These are phyloP conservation scores for Ia io DNA, from an alignment of 2,113 vertebrate genomes.

Conservation along the genomic window DNA sequence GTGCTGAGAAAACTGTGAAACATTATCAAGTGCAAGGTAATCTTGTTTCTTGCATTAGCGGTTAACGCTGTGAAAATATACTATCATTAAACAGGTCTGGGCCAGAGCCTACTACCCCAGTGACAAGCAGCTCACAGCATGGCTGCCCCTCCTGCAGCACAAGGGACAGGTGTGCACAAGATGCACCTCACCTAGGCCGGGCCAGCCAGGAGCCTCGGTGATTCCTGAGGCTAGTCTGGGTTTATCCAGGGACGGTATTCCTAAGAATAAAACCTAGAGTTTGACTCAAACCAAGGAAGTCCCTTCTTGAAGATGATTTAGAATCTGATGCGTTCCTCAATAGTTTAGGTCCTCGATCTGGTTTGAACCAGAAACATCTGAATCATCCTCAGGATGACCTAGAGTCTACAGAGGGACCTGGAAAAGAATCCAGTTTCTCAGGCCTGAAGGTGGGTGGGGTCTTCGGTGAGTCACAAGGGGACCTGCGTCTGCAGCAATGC, in stretches of 20 bases:
- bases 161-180: no score
- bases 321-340: background rate
- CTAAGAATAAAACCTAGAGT: background rate
- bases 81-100: background rate
- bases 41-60: background rate
- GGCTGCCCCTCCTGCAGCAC: background rate
- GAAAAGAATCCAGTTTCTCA: background rate
- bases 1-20: conserved; percentile 32
- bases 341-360: background rate
- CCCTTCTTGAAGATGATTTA: background rate
- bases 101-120: background rate
- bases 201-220: background rate
- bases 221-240: background rate
- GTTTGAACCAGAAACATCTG: background rate
- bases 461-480: background rate
- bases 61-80: background rate
- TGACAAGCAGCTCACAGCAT: fast-evolving
- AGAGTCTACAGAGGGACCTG: background rate
- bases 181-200: fast-evolving
- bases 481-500: background rate
- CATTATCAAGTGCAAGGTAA: conserved; percentile 1
- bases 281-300: background rate
- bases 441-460: background rate
- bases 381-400: background rate
- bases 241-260: background rate